Evolutionary conservation across 1,140 invertebrate genomes (phyloP), one percentile per base, ranked within the genome.

Genomic region (Drosophila nikananu): DNA sequence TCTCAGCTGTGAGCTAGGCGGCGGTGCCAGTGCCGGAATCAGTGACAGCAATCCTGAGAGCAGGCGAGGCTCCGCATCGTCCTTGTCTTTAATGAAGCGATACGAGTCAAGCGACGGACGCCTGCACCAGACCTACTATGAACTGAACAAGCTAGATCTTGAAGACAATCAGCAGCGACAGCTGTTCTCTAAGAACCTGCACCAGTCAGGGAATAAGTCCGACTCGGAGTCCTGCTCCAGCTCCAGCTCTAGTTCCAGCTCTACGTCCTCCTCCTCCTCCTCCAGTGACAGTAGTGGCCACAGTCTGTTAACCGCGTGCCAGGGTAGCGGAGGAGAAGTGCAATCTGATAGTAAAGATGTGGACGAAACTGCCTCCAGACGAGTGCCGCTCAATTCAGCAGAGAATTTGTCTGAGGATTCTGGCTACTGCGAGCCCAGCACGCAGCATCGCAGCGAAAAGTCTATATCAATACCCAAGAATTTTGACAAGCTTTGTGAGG

Each of bases 381-480:
- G 84, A 15, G 30, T 89, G 61, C 84, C 84, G 3, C 64, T 80
- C 72, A 94, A 95, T 78, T 96, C 96, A 30, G 94, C 94, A 3
- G 96, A 96, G 83, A 96, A 96, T 94, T 93, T 96, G 42, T 96
- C 95, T 78, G 96, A 96, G 83, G 96, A 96, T 92, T 96, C 95
- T 71, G 96, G 96, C 21, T 96, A 96, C 92, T 95, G 96, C 66
- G 95, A 96, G 78, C 94, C 95, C 64, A 93, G 94, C 54, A 92
- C 87, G 58, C 83, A 92, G 75, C 70, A 92, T 25, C 91, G 91
- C 35, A 39, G 9, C 30, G 79, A 81, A 54, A 94, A 94, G 80
- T 93, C 92, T 46, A 93, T 91, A 72, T 94, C 93, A 51, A 93
- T 93, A 65, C 91, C 93, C 64, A 86, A 91, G 77, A 94, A 94